phyloP scores from a whole-genome alignment of 2,797 vertebrate genomes.

The Parauchenoglanis punctatus region DNA sequence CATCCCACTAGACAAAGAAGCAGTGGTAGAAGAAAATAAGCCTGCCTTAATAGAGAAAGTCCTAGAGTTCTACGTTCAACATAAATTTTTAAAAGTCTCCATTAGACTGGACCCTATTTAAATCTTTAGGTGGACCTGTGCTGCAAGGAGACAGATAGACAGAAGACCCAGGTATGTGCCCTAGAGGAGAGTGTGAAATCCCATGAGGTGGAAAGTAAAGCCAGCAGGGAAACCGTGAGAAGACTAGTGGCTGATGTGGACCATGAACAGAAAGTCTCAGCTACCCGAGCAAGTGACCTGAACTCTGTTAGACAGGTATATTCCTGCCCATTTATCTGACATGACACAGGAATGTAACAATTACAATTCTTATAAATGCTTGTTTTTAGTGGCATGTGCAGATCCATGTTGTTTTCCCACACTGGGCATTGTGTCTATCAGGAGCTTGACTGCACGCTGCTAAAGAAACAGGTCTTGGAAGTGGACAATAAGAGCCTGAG shows the following conservation, averaged over 20 bases:
- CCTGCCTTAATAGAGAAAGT: too few species aligned
- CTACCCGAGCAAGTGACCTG: slow-evolving; percentile 69
- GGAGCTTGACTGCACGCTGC: slow-evolving; percentile 76
- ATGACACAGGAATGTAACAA: neutral
- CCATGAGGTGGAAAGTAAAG: slow-evolving; percentile 87
- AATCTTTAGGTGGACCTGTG: slow-evolving; percentile 69
- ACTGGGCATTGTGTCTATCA: slow-evolving; percentile 61
- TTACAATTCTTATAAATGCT: neutral
- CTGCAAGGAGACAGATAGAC: slow-evolving; percentile 70
- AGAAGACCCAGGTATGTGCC: slow-evolving; percentile 73
- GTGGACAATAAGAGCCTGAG: slow-evolving; percentile 74
- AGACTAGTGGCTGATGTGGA: slow-evolving; percentile 83
- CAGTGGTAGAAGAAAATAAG: too few species aligned
- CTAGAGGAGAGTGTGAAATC: slow-evolving; percentile 79
- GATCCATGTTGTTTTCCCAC: neutral
- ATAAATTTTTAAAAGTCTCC: neutral
- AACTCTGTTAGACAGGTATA: slow-evolving; percentile 80
- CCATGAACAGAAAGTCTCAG: slow-evolving; percentile 76
- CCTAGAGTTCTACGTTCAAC: neutral
- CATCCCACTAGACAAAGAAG: too few species aligned
- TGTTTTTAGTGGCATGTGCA: neutral
- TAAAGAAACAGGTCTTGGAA: slow-evolving; percentile 74
- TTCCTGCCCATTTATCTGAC: neutral
- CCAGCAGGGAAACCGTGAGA: slow-evolving; percentile 84
- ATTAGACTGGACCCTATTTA: slow-evolving; percentile 13